Conservation (phyloP, 2,888 invertebrate species). For the Trypoxylon attenuatum region DNA sequence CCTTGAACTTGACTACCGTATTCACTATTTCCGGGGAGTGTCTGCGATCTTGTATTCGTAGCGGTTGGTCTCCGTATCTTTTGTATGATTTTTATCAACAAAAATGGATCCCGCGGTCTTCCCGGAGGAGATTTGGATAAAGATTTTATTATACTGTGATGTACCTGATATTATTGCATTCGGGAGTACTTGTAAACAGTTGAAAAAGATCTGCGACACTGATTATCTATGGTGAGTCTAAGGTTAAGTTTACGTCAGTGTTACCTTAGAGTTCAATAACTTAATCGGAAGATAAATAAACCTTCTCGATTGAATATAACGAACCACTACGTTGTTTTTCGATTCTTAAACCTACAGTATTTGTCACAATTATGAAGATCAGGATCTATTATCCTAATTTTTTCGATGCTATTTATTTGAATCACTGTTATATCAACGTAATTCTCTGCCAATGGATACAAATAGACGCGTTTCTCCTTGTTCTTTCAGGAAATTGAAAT, state of each 20-base stretch:
- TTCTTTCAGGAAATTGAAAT: slow-evolving; percentile 71
- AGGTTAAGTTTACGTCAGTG: slow-evolving; percentile 59
- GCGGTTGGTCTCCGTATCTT: slow-evolving; percentile 55
- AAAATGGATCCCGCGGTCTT: slow-evolving; percentile 73
- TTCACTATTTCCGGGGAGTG: slow-evolving; percentile 70
- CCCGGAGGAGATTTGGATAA: slow-evolving; percentile 74
- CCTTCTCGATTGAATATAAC: not conserved
- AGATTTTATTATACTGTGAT: slow-evolving; percentile 72
- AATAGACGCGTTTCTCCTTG: not conserved
- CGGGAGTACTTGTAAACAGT: slow-evolving; percentile 72
- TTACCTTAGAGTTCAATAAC: slow-evolving; percentile 19
- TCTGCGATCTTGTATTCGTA: slow-evolving; percentile 59
- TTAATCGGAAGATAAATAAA: slow-evolving; percentile 3
- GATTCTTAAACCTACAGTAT: too few relatives aligned
- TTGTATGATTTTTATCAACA: slow-evolving; percentile 55
- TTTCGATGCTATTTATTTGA: not conserved
- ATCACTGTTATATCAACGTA: too few relatives aligned
- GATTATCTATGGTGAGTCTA: slow-evolving; percentile 72
- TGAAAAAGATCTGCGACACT: slow-evolving; percentile 70
- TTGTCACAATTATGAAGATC: too few relatives aligned
- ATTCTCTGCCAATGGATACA: too few relatives aligned
- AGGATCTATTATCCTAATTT: too few relatives aligned
- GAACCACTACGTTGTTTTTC: too few relatives aligned
- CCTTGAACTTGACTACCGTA: slow-evolving; percentile 73
- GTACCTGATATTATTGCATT: slow-evolving; percentile 74